Evolutionary conservation across 2,113 vertebrate genomes (phyloP).

Genomic region (Progne subis): DNA sequence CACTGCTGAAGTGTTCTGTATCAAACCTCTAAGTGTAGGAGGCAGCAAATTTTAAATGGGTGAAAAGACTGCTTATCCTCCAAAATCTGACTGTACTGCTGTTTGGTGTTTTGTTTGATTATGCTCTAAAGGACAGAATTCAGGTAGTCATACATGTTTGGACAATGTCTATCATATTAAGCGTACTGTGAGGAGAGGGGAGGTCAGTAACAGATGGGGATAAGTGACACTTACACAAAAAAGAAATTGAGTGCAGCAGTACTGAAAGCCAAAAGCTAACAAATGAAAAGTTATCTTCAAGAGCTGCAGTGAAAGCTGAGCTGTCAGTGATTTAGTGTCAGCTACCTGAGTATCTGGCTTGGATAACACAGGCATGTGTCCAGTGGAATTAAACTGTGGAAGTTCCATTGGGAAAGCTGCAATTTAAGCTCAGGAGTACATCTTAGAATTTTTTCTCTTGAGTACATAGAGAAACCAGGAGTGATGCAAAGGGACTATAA

Average conservation of each 20-base stretch:
- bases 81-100: not conserved
- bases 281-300: not conserved
- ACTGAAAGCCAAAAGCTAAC: not conserved
- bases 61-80: not conserved
- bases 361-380: not conserved
- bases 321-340: not conserved
- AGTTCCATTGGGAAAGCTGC: not conserved
- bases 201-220: slow-evolving; percentile 19
- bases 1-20: not conserved
- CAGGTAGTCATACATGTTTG: not conserved
- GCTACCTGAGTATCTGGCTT: not conserved
- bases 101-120: not conserved
- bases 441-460: not conserved
- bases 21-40: not conserved
- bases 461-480: not conserved
- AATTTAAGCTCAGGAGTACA: not conserved
- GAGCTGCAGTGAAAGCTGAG: not conserved
- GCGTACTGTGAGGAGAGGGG: not conserved
- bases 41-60: not conserved
- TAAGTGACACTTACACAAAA: not conserved
- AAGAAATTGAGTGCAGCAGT: not conserved
- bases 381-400: not conserved
- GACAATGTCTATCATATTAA: not conserved
- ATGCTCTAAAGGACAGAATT: not conserved
- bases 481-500: not conserved